Evolutionary conservation across 2,113 vertebrate genomes (phyloP).

Genomic region (Nannospalax galili): DNA sequence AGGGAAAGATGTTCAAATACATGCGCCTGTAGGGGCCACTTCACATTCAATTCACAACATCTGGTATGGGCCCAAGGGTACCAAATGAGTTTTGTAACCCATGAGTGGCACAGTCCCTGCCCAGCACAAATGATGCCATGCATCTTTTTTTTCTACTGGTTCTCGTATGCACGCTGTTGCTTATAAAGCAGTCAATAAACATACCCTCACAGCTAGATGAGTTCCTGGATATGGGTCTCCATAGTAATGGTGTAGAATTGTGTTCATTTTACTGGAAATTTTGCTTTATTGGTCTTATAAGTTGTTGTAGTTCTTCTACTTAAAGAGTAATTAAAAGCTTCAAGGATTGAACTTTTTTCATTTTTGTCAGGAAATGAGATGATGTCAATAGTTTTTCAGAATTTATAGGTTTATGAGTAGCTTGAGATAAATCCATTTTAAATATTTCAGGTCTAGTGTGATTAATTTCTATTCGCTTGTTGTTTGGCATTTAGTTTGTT

Average conservation of each 20-base stretch:
- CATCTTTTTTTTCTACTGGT: not conserved
- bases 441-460: conserved; percentile 34
- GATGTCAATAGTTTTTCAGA: conserved; percentile 40
- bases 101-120: not conserved
- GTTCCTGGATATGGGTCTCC: not conserved
- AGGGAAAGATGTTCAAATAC: not conserved
- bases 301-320: conserved; percentile 31
- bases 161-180: not conserved
- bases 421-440: conserved; percentile 42
- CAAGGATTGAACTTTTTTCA: not conserved
- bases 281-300: conserved; percentile 19
- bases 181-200: not conserved
- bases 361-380: conserved; percentile 54
- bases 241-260: not conserved
- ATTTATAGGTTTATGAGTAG: conserved; percentile 8
- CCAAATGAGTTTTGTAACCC: not conserved
- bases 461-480: conserved; percentile 47
- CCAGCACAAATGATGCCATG: accelerated
- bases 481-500: conserved; percentile 49
- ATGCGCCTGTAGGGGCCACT: not conserved
- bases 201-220: not conserved
- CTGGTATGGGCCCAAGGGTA: not conserved
- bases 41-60: too few relatives aligned
- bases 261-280: not conserved
- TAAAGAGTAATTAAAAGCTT: conserved; percentile 59